Evolutionary conservation across 2,888 invertebrate genomes (phyloP), one percentile per base, ranked within the genome.

Genomic region (Oithona nana): DNA sequence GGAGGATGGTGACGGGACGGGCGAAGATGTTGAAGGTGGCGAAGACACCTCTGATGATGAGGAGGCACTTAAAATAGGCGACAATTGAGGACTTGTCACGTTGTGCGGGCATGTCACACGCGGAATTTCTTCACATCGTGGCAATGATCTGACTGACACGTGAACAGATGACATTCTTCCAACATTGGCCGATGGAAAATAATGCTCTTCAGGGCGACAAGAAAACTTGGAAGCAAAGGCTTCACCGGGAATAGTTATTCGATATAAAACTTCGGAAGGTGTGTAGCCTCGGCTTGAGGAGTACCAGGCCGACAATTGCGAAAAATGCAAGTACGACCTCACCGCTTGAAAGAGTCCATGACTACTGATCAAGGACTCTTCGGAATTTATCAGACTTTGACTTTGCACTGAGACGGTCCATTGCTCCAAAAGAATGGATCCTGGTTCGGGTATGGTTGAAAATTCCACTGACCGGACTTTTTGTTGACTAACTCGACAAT

Each of bases 271-370:
- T 61, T 73, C 70, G 29, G 71, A 68, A 3, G 76, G 76, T 26
- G 70, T 68, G 39, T 68, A 68, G 55, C 77, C 77, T 63, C 71
- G 69, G 57, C 73, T 71, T 58, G 73, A 71, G 64, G 73, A 75
- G 69, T 84, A 80, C 94, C 94, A 95, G 63, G 94, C 90, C 59
- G 90, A 87, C 67, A 95, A 82, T 78, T 95, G 94, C 3, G 94
- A 95, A 77, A 95, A 95, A 76, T 93, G 90, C 65, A 95, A 80
- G 74, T 92, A 90, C 4, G 94, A 94, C 66, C 92, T 81, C 57
- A 95, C 84, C 58, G 94, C 94, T 75, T 88, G 89, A 71, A 92
- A 80, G 68, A 95, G 77, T 16, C 39, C 31, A 48, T 57, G 28
- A 59, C 71, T 71, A 68, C 79, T 79, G 72, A 24, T 22, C 16